Evolutionary conservation across 2,888 invertebrate genomes (phyloP).

Genomic region (Amphipyra berbera): DNA sequence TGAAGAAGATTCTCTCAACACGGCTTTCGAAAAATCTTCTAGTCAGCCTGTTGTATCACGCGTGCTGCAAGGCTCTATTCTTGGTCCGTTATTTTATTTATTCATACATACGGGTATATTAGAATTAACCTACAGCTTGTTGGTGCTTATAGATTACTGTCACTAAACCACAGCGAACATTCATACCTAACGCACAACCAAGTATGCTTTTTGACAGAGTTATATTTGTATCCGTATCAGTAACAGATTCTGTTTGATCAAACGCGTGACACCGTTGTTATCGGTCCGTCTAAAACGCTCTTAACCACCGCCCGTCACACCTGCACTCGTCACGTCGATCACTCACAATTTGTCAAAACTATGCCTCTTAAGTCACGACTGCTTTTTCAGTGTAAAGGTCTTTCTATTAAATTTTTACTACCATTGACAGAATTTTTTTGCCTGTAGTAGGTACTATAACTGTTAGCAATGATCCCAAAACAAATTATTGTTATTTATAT

Average conservation of each 20-base stretch:
- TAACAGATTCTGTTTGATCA: conserved; percentile 33
- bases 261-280: conserved; percentile 23
- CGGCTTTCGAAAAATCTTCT: too few relatives aligned
- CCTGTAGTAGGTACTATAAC: background rate
- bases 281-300: conserved; percentile 11
- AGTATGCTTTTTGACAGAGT: background rate
- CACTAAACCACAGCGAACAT: background rate
- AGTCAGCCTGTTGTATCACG: too few relatives aligned
- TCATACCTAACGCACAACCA: background rate
- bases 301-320: conserved; percentile 2
- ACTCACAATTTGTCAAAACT: conserved; percentile 24
- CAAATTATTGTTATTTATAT: too few relatives aligned
- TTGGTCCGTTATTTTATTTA: background rate
- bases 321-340: conserved; percentile 9
- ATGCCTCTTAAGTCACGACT: background rate
- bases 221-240: conserved; percentile 14
- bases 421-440: conserved; percentile 5
- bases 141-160: background rate
- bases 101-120: background rate
- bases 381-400: background rate
- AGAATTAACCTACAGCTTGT: background rate
- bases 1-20: too few relatives aligned
- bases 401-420: background rate
- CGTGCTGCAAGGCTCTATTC: background rate
- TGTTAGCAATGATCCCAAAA: too few relatives aligned